Conservation (phyloP, 2,888 invertebrate species). For the Amiota minor region DNA sequence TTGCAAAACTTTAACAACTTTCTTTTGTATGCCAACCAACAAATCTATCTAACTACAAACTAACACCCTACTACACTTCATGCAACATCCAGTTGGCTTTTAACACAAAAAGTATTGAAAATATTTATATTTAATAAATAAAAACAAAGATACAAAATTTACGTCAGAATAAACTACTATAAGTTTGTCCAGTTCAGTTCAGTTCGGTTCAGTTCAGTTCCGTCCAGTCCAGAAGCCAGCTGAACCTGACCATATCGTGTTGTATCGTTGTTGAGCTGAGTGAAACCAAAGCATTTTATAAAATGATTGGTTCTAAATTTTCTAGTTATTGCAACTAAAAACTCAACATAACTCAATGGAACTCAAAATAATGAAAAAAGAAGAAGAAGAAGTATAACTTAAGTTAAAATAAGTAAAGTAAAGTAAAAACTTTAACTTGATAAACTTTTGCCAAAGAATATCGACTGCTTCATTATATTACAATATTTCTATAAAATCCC, state of each 20-base stretch:
- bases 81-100: too few relatives aligned
- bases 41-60: neutral
- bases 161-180: neutral
- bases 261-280: neutral
- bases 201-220: too few relatives aligned
- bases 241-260: neutral
- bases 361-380: too few relatives aligned
- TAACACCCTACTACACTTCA: too few relatives aligned
- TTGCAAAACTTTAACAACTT: slow-evolving; percentile 28
- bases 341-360: neutral
- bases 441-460: slow-evolving; percentile 51
- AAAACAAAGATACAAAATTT: slow-evolving; percentile 15
- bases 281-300: neutral
- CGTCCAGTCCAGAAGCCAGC: neutral
- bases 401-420: slow-evolving; percentile 46
- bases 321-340: slow-evolving; percentile 1
- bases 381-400: too few relatives aligned
- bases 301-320: slow-evolving; percentile 16
- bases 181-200: too few relatives aligned
- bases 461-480: slow-evolving; percentile 27
- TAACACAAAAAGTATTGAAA: slow-evolving; percentile 6
- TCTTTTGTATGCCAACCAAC: slow-evolving; percentile 3
- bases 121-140: slow-evolving; percentile 30
- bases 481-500: slow-evolving; percentile 14
- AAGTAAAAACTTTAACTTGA: slow-evolving; percentile 58